phyloP scores from a whole-genome alignment of 2,113 vertebrate genomes.

The Paramormyrops kingsleyae region DNA sequence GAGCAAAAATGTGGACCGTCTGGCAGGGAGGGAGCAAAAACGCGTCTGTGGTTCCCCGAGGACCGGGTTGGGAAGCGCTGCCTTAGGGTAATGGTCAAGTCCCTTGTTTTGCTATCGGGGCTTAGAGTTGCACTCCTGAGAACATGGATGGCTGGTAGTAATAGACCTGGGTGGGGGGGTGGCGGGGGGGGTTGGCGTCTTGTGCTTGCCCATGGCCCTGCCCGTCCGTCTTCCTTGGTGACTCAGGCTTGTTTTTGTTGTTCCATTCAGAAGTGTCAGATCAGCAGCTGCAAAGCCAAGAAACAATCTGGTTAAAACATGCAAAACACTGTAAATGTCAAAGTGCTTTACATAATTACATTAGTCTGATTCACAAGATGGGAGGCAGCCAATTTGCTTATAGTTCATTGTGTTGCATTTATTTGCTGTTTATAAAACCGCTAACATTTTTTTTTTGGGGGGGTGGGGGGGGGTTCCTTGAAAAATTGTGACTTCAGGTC shows the following conservation, averaged over 20 bases:
- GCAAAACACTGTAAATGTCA: background rate
- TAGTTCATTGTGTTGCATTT: background rate
- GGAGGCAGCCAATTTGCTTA: background rate
- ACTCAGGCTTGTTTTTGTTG: background rate
- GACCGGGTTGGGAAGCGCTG: background rate
- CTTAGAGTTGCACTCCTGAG: conserved; percentile 18
- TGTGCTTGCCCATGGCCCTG: conserved; percentile 9
- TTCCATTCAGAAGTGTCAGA: background rate
- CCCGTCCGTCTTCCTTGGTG: background rate
- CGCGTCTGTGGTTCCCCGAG: background rate
- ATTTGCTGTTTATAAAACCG: background rate
- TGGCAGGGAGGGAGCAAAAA: too few relatives aligned
- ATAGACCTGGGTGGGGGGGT: background rate
- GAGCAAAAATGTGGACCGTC: background rate
- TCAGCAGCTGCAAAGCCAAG: background rate
- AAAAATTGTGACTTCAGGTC: background rate
- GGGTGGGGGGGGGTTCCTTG: background rate
- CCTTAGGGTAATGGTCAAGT: background rate
- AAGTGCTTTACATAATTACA: conserved; percentile 1
- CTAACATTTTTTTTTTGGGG: background rate
- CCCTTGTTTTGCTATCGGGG: conserved; percentile 18
- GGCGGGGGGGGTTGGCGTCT: conserved; percentile 13
- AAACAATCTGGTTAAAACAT: background rate
- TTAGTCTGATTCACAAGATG: conserved; percentile 4
- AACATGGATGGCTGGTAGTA: conserved; percentile 36